Evolutionary conservation across 2,113 vertebrate species (phyloP).

Genomic region (Scomber colias): DNA sequence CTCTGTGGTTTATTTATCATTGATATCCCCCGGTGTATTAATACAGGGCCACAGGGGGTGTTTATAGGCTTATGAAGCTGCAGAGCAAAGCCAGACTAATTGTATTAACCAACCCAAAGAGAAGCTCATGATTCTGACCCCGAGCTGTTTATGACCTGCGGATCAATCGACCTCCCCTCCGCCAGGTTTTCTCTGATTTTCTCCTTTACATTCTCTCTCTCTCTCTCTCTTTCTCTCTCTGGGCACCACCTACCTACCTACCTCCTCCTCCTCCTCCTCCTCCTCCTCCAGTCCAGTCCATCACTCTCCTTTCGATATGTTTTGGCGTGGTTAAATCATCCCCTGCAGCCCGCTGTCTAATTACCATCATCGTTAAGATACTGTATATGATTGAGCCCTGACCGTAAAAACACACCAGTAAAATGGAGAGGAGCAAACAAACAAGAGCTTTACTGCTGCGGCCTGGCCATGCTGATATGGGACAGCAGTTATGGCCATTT

Average conservation of each 20-base stretch:
- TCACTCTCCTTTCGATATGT: conserved; percentile 15
- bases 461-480: conserved; percentile 77
- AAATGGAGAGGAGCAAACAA: conserved; percentile 70
- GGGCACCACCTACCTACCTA: too few relatives aligned
- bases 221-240: not conserved
- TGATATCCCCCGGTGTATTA: conserved; percentile 65
- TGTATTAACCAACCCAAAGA: conserved; percentile 66
- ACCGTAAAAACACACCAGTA: conserved; percentile 64
- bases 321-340: conserved; percentile 51
- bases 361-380: conserved; percentile 76
- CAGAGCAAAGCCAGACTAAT: conserved; percentile 66
- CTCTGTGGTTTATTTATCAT: conserved; percentile 66
- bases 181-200: not conserved
- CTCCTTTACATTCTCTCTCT: conserved; percentile 6
- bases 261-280: too few relatives aligned
- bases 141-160: conserved; percentile 63
- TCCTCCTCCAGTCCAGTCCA: not conserved
- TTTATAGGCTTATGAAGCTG: conserved; percentile 54
- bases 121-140: conserved; percentile 64
- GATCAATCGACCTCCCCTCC: conserved; percentile 61
- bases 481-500: conserved; percentile 60
- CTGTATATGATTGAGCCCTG: conserved; percentile 68
- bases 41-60: conserved; percentile 47
- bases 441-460: conserved; percentile 72
- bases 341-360: conserved; percentile 60